phyloP scores from a whole-genome alignment of 2,888 invertebrate genomes.

The Venustoraphidia nigricollis region DNA sequence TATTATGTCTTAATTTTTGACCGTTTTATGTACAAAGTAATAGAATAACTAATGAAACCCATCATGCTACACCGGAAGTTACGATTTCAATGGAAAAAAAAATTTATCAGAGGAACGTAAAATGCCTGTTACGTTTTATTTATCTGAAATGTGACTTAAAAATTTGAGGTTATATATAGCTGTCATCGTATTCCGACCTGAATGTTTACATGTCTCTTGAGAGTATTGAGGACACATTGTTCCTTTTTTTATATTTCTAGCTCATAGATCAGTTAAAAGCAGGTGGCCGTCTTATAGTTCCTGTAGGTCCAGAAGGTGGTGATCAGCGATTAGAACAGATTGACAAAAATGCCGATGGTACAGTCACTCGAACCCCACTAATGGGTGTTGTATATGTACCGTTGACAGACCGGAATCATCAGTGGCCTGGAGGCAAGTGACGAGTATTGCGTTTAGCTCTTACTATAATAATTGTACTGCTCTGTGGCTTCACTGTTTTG shows the following conservation, averaged over 20 bases:
- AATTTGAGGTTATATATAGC: neutral
- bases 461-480: too few relatives aligned
- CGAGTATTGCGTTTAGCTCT: constrained; percentile 14
- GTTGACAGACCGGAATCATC: constrained; percentile 68
- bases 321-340: constrained; percentile 80
- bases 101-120: too few relatives aligned
- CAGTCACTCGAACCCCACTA: constrained; percentile 54
- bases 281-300: constrained; percentile 84
- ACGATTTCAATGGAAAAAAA: too few relatives aligned
- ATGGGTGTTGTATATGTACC: constrained; percentile 98
- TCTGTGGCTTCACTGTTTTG: too few relatives aligned
- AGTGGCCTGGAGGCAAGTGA: constrained; percentile 39
- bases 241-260: constrained; percentile 27
- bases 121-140: too few relatives aligned
- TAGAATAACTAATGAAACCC: too few relatives aligned
- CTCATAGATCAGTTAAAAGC: constrained; percentile 75
- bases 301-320: constrained; percentile 74
- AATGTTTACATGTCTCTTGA: neutral
- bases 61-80: too few relatives aligned
- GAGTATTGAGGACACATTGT: neutral
- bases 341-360: constrained; percentile 74
- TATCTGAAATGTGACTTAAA: neutral
- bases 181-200: neutral
- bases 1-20: too few relatives aligned
- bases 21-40: too few relatives aligned